A percentile compares a stretch with the other conserved stretches of the same genome.
phyloP scores from a whole-genome alignment of 2,888 invertebrate species.

The Noctua janthe region DNA sequence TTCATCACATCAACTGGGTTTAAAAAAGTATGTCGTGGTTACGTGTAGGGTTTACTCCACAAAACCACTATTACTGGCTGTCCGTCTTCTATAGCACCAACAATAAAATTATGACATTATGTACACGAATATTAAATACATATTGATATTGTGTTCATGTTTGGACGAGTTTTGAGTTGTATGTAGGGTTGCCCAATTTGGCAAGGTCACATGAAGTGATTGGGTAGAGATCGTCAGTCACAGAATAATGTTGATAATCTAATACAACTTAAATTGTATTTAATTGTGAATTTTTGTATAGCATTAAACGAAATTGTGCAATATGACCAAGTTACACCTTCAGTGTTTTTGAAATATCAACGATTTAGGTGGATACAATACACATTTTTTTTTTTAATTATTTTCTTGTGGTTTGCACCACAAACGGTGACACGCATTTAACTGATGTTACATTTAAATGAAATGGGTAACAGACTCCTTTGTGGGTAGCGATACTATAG shows the following conservation, averaged over 20 bases:
- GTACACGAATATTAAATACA: slow-evolving; percentile 51
- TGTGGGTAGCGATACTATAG: slow-evolving; percentile 63
- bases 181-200: slow-evolving; percentile 77
- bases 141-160: slow-evolving; percentile 54
- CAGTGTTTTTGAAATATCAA: slow-evolving; percentile 14
- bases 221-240: slow-evolving; percentile 74
- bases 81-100: slow-evolving; percentile 6
- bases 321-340: slow-evolving; percentile 29
- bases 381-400: not conserved
- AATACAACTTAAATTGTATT: slow-evolving; percentile 69
- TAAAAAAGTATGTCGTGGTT: not conserved
- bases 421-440: slow-evolving; percentile 1
- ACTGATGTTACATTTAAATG: slow-evolving; percentile 27
- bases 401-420: not conserved
- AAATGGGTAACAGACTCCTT: slow-evolving; percentile 59
- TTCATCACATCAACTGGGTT: slow-evolving; percentile 1
- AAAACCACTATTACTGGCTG: not conserved
- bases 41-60: not conserved
- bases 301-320: slow-evolving; percentile 48
- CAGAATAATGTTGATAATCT: slow-evolving; percentile 75
- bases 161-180: slow-evolving; percentile 70
- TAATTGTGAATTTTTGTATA: slow-evolving; percentile 57
- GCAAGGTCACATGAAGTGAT: slow-evolving; percentile 78
- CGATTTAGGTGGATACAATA: not conserved
- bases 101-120: slow-evolving; percentile 18